phyloP scores from a whole-genome alignment of 2,797 vertebrate species.

The Pipistrellus pipistrellus region DNA sequence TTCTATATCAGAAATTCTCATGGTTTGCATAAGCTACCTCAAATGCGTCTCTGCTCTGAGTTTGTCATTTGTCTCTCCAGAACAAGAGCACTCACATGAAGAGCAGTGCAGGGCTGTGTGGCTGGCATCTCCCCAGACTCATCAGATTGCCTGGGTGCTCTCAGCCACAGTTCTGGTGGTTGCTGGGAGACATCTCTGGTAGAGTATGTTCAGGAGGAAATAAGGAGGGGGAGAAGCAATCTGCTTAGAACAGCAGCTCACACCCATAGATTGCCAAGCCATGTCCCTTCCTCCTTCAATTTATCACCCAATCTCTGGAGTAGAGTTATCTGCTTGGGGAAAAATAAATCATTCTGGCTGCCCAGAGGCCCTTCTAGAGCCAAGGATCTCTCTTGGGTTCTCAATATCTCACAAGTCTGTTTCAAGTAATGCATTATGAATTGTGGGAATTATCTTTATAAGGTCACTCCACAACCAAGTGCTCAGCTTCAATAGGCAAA shows the following conservation, averaged over 20 bases:
- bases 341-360: background rate
- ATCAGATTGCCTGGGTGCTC: background rate
- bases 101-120: background rate
- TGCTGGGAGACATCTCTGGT: background rate
- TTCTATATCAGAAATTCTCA: background rate
- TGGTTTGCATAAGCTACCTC: conserved; percentile 18
- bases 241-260: background rate
- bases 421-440: background rate
- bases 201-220: background rate
- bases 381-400: background rate
- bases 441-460: background rate
- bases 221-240: background rate
- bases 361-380: background rate
- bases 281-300: background rate
- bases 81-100: background rate
- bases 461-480: background rate
- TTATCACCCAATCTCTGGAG: background rate
- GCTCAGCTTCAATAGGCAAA: background rate
- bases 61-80: background rate
- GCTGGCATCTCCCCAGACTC: background rate
- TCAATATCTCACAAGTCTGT: background rate
- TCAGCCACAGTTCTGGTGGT: background rate
- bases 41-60: background rate
- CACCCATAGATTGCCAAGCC: background rate
- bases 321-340: background rate